Evolutionary conservation across 2,113 vertebrate species (phyloP), one percentile per base, ranked within the genome.

Genomic region (Toxotes chatareus): DNA sequence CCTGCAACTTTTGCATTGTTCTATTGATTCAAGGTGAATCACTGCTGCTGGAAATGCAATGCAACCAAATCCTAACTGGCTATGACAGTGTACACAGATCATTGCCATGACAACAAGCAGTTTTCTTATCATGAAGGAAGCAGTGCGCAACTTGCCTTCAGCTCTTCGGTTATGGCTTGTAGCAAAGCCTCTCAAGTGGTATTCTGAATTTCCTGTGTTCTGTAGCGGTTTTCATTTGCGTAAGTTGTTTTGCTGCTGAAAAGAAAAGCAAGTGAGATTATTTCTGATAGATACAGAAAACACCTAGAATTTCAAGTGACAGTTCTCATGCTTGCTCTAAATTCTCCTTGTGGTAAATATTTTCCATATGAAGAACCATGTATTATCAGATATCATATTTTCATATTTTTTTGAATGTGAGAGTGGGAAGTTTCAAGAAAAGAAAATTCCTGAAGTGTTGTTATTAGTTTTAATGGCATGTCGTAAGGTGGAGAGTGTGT

Each of bases 171-270:
- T 27, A 21, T 27, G 23, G 40, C 63, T 32, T 40, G 21, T 31
- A 46, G 19, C 49, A 13, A 19, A 68, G 53, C 46, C 56, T 76
- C 60, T 82, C 31, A 32, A 71, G 69, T 56, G 76, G 38, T 76
- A 46, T 76, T 88, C 36, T 57, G 47, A 44, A 42, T 76, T 88
- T 90, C 84, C 82, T 75, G 76, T 68, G 31, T 70, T 23, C 65
- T 78, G 19, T n/a, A 32, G 73, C 36, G 19, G 70, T 86, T 88
- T 71, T 78, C 14, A 32, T 46, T 51, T 83, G 79, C 82, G 79
- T 82, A 63, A 73, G 36, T 73, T 88, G 76, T 89, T 83, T 69
- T 86, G 79, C 67, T 84, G 40, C 60, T 47, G 38, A 71, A 80
- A 74, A 72, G 63, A 79, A 84, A 81, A 55, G 63, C 59, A 65